Evolutionary conservation across 2,797 vertebrate species (phyloP), one percentile per base, ranked within the genome.

Genomic region (Huso huso): DNA sequence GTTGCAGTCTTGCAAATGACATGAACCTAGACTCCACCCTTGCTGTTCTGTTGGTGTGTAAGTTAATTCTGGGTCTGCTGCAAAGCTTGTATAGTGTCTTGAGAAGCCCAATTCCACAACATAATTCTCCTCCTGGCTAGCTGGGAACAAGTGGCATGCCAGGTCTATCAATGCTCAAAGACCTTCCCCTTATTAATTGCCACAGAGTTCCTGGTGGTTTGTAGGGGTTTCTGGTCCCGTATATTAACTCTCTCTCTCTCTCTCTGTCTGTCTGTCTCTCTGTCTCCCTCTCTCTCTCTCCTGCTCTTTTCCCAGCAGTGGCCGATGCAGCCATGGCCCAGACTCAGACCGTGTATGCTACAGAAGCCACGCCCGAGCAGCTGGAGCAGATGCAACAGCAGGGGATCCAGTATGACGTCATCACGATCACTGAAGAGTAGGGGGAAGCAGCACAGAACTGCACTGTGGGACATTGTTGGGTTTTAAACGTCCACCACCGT

Each of bases 361-460:
- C 93, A 0, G 94, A 97, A 74, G 86, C 93, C 0, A 89, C 89
- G 0, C 87, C 92, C 0, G 95, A 95, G 73, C 94, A 93, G 83
- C 84, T 94, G 69, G 37, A 92, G 71, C 93, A 93, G 81, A 89
- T 97, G 83, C 95, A 96, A 76, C 93, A 92, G 71, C 89, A 94
- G 58, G 94, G 91, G 67, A 91, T 98, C 80, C 93, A 94, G 68
- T 99, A 97, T 2, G 95, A 97, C 0, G 93, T 98, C 81, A 97
- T 99, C 72, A 91, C 95, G 1, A 88, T 98, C 80, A 81, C 88
- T 0, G 93, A 93, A 1, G 88, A 88, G 68, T 91, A 88, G 75
- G 60, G 15, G 49, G 23, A 62, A 4, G 11, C 48, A 13, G 37
- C 10, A n/a, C 61, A 48, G 2, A 18, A 11, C 15, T 13, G 51